Evolutionary conservation across 2,888 invertebrate species (phyloP).

Genomic region (Rosalia funebris): DNA sequence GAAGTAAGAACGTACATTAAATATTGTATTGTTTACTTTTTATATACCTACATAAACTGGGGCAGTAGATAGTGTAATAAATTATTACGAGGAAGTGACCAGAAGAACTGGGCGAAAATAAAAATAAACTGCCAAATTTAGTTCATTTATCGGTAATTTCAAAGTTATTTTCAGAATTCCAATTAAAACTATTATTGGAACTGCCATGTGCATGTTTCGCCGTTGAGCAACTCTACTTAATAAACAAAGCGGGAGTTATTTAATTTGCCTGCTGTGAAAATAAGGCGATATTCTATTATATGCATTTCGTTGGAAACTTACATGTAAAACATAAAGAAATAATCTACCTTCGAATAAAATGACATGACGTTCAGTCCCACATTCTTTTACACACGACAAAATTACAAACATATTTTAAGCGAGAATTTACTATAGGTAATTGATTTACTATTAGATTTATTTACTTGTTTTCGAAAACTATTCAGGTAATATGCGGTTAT

Average conservation of each 20-base stretch:
- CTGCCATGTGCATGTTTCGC: neutral
- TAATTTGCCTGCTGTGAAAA: neutral
- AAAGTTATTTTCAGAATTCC: conserved; percentile 9
- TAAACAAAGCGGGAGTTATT: neutral
- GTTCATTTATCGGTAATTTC: conserved; percentile 14
- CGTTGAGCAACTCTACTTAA: neutral
- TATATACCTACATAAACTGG: too few relatives aligned
- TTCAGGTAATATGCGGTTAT: too few relatives aligned
- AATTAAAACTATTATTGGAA: conserved; percentile 13
- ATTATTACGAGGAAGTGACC: neutral
- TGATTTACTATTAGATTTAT: too few relatives aligned
- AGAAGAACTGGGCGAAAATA: conserved; percentile 1
- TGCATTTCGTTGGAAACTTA: neutral
- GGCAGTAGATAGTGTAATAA: neutral
- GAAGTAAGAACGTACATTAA: too few relatives aligned
- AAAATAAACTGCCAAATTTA: conserved; percentile 13
- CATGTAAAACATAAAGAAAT: neutral
- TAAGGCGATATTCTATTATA: neutral
- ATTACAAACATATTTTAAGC: too few relatives aligned
- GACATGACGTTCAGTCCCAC: too few relatives aligned
- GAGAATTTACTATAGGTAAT: too few relatives aligned
- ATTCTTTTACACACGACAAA: too few relatives aligned
- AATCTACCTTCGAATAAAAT: too few relatives aligned
- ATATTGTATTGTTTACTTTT: too few relatives aligned
- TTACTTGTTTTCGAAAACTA: too few relatives aligned